A percentile compares a stretch with the other conserved stretches of the same genome.
These are phyloP conservation scores for Tricholaema leucomelas DNA, from an alignment of 2,113 vertebrate genomes.

Conservation along the genomic window DNA sequence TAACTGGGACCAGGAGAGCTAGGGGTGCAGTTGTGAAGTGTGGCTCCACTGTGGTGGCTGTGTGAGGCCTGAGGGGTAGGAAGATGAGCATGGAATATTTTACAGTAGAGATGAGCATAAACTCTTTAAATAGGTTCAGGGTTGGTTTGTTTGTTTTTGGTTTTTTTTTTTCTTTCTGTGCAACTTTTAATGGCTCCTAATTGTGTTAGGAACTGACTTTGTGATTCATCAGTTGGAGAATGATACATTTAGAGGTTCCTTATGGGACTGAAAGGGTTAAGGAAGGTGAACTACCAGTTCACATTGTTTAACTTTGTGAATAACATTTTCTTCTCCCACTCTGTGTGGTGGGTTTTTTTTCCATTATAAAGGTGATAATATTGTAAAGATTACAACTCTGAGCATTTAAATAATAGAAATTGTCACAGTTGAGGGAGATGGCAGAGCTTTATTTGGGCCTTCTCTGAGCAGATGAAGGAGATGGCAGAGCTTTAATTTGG, in stretches of 20 bases:
- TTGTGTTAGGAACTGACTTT: not conserved
- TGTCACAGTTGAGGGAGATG: not conserved
- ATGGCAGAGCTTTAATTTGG: not conserved
- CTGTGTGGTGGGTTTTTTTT: not conserved
- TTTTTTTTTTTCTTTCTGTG: not conserved
- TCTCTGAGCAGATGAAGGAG: not conserved
- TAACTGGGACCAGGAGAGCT: not conserved
- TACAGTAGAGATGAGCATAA: not conserved
- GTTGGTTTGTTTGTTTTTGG: not conserved
- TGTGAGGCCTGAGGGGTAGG: not conserved
- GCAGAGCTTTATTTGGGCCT: not conserved
- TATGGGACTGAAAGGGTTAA: not conserved
- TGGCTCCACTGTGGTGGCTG: not conserved
- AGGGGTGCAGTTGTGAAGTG: not conserved
- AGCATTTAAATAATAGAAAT: not conserved
- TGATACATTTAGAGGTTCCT: not conserved
- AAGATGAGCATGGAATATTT: constrained; percentile 2
- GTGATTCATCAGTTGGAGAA: not conserved
- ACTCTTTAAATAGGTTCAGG: not conserved
- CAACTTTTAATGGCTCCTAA: not conserved
- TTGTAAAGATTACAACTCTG: not conserved
- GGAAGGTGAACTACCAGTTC: not conserved
- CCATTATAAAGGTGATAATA: not conserved
- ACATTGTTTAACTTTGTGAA: not conserved
- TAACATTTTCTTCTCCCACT: not conserved